Evolutionary conservation across 2,797 vertebrate genomes (phyloP).

Genomic region (Echiichthys vipera): DNA sequence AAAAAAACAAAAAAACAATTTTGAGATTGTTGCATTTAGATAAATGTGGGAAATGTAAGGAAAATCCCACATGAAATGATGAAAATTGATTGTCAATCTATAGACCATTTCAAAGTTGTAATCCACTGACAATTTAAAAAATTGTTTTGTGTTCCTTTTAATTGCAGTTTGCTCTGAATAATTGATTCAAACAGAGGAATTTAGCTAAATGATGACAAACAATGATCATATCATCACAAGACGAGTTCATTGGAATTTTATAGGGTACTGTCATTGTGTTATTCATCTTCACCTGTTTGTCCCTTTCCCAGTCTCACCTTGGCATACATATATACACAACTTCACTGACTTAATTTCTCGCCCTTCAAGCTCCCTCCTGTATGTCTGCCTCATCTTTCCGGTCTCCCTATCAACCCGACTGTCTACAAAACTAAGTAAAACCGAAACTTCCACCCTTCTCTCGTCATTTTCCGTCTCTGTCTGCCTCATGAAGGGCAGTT

Average conservation of each 20-base stretch:
- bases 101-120: too few species aligned
- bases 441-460: constrained; percentile 27
- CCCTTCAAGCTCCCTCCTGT: not conserved
- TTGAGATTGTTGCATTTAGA: too few species aligned
- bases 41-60: not conserved
- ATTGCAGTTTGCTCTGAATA: not conserved
- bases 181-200: not conserved
- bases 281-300: not conserved
- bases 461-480: constrained; percentile 32
- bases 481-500: constrained; percentile 44
- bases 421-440: constrained; percentile 34
- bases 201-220: not conserved
- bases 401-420: constrained; percentile 3
- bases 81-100: not conserved
- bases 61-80: not conserved
- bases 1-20: too few species aligned
- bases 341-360: constrained; percentile 7
- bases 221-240: not conserved
- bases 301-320: constrained; percentile 15
- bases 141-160: not conserved
- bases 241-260: not conserved
- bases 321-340: not conserved
- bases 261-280: not conserved
- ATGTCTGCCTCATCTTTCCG: not conserved
- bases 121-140: not conserved